phyloP scores from a whole-genome alignment of 2,113 vertebrate species.

The Tetrao urogallus region DNA sequence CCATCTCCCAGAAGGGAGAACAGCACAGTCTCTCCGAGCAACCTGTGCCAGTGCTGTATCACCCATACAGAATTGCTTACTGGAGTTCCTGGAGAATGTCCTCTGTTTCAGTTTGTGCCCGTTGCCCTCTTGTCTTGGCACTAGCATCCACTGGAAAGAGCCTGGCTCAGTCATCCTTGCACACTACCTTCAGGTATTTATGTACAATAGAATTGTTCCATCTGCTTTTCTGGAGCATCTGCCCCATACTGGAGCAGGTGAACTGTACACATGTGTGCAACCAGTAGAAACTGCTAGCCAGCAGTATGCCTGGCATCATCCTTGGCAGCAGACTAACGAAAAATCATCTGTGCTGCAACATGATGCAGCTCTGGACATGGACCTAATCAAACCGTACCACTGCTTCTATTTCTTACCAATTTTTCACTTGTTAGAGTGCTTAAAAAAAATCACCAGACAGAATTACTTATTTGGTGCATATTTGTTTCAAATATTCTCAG shows the following conservation, averaged over 20 bases:
- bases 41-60: neutral
- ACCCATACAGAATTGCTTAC: neutral
- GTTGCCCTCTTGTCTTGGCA: neutral
- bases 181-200: neutral
- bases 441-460: neutral
- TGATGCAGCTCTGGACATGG: neutral
- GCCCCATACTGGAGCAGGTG: neutral
- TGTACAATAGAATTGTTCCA: neutral
- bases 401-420: neutral
- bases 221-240: neutral
- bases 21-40: neutral
- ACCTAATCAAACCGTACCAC: neutral
- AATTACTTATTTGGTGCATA: neutral
- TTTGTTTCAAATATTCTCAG: neutral
- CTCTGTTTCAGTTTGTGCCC: neutral
- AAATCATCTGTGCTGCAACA: neutral
- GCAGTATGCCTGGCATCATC: neutral
- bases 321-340: neutral
- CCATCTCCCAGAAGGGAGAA: neutral
- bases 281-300: fast-evolving
- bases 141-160: neutral
- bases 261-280: neutral
- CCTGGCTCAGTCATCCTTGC: neutral
- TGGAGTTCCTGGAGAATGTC: neutral
- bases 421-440: neutral